Conservation (phyloP, 2,113 vertebrate species). For the Gobius niger region DNA sequence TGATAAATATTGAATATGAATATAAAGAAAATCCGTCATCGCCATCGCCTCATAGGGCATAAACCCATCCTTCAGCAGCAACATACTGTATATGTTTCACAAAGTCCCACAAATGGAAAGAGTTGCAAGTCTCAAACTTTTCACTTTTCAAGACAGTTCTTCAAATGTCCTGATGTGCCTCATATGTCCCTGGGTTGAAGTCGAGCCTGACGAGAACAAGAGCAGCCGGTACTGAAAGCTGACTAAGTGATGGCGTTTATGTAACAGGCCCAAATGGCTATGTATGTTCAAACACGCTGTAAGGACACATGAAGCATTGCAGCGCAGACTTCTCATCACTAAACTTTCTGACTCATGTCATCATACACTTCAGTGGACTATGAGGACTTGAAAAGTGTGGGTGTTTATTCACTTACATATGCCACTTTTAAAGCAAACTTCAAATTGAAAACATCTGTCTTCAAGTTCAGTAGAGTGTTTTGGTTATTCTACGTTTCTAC, state of each 20-base stretch:
- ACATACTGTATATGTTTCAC: neutral
- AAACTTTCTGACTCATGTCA: neutral
- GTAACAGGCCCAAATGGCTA: slow-evolving; percentile 48
- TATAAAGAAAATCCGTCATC: too few species aligned
- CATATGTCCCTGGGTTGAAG: slow-evolving; percentile 15
- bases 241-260: slow-evolving; percentile 64
- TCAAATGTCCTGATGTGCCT: neutral
- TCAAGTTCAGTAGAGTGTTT: too few species aligned
- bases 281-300: slow-evolving; percentile 13
- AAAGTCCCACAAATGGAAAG: neutral
- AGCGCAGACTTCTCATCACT: neutral
- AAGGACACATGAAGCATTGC: neutral
- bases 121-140: neutral
- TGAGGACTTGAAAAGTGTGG: neutral
- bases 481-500: too few species aligned
- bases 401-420: too few species aligned
- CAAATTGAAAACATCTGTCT: too few species aligned
- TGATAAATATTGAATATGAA: too few species aligned
- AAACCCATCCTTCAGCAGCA: too few species aligned
- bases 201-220: slow-evolving; percentile 24
- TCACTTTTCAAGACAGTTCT: neutral
- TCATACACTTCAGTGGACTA: neutral
- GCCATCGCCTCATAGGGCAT: too few species aligned
- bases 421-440: too few species aligned
- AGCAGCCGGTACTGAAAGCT: slow-evolving; percentile 55